Percentiles rank a stretch among this genome's conserved stretches.
Conservation (phyloP, 2,888 invertebrate genomes). For the Agapostemon virescens region DNA sequence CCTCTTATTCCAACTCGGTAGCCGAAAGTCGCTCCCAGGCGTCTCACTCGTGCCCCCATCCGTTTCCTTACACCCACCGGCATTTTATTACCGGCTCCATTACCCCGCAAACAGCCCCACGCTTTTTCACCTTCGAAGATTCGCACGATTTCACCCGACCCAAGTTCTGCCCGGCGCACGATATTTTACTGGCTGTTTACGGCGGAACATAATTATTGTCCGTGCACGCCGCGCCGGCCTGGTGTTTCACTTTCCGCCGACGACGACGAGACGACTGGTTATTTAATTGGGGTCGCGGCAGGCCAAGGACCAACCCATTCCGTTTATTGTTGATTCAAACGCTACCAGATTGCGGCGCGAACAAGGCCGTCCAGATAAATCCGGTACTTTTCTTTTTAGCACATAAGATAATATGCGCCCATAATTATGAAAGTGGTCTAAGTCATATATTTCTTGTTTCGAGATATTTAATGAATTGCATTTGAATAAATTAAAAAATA, state of each 20-base stretch:
- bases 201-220: conserved; percentile 65
- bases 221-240: neutral
- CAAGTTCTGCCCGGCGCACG: conserved; percentile 38
- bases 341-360: neutral
- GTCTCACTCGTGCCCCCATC: conserved; percentile 47
- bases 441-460: too few relatives aligned
- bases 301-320: neutral
- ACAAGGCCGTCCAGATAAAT: too few relatives aligned
- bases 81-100: conserved; percentile 72
- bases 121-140: conserved; percentile 43
- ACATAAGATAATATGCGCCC: too few relatives aligned
- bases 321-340: neutral
- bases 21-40: conserved; percentile 57
- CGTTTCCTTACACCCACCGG: conserved; percentile 50
- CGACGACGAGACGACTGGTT: neutral
- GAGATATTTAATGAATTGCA: too few relatives aligned
- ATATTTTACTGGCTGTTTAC: conserved; percentile 69
- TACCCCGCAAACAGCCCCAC: conserved; percentile 59
- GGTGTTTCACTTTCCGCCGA: conserved; percentile 11
- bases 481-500: too few relatives aligned
- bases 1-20: conserved; percentile 26
- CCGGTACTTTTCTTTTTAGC: too few relatives aligned
- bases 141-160: conserved; percentile 43
- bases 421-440: too few relatives aligned
- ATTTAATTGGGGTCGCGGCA: conserved; percentile 4